A percentile compares a stretch with the other conserved stretches of the same genome.
phyloP scores from a whole-genome alignment of 2,113 vertebrate species.

The Stercorarius parasiticus region DNA sequence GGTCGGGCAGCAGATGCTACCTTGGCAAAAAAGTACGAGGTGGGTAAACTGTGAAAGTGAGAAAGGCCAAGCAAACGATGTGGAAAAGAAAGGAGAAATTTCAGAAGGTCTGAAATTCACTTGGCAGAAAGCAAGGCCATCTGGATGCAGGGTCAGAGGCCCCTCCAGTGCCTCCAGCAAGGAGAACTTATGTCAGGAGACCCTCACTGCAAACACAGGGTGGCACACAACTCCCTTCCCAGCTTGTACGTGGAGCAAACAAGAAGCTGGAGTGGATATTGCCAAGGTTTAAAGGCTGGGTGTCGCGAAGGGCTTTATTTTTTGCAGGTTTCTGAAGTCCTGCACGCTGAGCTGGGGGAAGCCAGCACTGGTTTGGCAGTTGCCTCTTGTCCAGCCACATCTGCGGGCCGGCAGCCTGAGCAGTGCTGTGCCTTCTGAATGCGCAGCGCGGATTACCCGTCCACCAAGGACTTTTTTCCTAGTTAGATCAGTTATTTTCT shows the following conservation, averaged over 20 bases:
- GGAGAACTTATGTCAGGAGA: neutral
- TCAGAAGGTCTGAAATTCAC: neutral
- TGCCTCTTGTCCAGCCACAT: neutral
- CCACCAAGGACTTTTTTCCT: neutral
- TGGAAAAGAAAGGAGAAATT: neutral
- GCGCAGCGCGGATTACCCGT: neutral
- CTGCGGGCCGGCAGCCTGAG: neutral
- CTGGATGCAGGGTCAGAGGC: neutral
- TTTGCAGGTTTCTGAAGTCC: neutral
- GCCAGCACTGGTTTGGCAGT: neutral
- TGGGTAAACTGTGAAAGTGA: neutral
- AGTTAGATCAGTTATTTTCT: neutral
- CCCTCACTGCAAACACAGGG: neutral
- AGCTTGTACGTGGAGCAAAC: fast-evolving
- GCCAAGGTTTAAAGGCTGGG: neutral
- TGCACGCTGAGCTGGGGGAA: neutral
- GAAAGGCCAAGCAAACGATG: neutral
- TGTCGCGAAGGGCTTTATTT: neutral
- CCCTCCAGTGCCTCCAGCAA: neutral
- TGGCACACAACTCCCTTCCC: neutral
- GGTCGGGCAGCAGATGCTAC: neutral
- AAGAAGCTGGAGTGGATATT: neutral
- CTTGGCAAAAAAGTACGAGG: neutral
- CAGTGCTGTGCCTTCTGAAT: neutral
- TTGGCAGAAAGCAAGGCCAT: neutral